Evolutionary conservation across 1,140 invertebrate species (phyloP).

Genomic region (Diplogasteroides magnus): DNA sequence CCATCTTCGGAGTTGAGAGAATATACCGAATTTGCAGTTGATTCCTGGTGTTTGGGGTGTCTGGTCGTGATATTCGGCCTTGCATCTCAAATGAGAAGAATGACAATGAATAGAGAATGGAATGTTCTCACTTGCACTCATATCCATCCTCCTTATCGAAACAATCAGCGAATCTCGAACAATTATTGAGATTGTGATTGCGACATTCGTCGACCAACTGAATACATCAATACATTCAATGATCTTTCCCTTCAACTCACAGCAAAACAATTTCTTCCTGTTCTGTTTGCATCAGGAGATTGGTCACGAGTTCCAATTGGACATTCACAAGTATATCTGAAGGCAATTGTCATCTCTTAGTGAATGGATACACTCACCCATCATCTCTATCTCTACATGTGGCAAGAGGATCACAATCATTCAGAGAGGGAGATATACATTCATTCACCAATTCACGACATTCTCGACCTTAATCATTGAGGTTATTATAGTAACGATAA

Average conservation of each 20-base stretch:
- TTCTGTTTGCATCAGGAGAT: conserved; percentile 42
- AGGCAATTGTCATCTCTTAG: background rate
- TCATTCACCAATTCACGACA: conserved; percentile 47
- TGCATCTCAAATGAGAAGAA: conserved; percentile 12
- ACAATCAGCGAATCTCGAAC: conserved; percentile 38
- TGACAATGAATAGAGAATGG: background rate
- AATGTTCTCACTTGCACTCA: conserved; percentile 19
- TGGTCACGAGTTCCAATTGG: conserved; percentile 44
- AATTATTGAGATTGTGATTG: conserved; percentile 36
- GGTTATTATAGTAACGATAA: background rate
- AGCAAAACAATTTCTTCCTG: conserved; percentile 44
- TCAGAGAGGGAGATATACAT: conserved; percentile 50
- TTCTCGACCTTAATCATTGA: conserved; percentile 17
- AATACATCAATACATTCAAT: background rate
- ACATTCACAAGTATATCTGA: conserved; percentile 44
- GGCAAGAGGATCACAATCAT: conserved; percentile 53
- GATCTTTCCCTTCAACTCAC: conserved; percentile 12
- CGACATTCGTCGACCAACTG: conserved; percentile 48
- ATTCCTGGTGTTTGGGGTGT: conserved; percentile 31
- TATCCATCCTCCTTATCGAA: conserved; percentile 39
- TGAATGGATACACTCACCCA: conserved; percentile 1
- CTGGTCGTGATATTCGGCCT: conserved; percentile 33
- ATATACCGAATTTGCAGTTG: conserved; percentile 37
- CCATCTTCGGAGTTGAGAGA: background rate
- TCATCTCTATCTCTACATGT: conserved; percentile 51